Conservation (phyloP, 2,113 vertebrate genomes). For the Corythaeola cristata region DNA sequence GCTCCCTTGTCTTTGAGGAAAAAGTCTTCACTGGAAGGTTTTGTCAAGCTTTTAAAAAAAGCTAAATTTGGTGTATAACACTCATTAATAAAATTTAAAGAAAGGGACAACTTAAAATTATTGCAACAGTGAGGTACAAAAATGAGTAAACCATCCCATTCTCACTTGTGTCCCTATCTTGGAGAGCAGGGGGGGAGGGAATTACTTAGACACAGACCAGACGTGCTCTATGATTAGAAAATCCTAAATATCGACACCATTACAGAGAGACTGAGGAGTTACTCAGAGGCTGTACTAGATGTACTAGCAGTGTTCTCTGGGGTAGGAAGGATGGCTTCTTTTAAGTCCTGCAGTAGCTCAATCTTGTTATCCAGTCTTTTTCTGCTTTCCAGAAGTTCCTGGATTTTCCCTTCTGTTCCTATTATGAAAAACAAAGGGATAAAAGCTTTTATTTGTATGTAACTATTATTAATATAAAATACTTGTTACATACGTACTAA, state of each 20-base stretch:
- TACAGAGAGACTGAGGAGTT: not conserved
- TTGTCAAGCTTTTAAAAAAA: not conserved
- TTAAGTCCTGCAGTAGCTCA: slow-evolving; percentile 60
- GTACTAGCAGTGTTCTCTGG: slow-evolving; percentile 1
- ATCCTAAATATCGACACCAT: not conserved
- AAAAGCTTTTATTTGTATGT: not conserved
- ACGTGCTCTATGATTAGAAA: not conserved
- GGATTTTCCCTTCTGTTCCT: slow-evolving; percentile 68
- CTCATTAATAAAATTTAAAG: not conserved
- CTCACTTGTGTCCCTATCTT: not conserved
- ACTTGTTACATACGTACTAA: not conserved
- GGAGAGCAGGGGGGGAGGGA: too few relatives aligned
- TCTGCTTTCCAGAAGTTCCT: slow-evolving; percentile 50
- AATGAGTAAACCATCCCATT: not conserved
- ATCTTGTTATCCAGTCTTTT: slow-evolving; percentile 62
- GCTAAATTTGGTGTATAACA: not conserved
- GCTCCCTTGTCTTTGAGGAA: not conserved
- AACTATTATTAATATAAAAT: not conserved
- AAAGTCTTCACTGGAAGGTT: not conserved
- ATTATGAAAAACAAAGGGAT: not conserved
- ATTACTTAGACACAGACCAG: not conserved
- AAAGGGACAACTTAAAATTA: not conserved
- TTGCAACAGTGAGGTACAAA: slow-evolving; percentile 13
- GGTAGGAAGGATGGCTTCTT: not conserved
- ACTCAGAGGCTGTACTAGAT: slow-evolving; percentile 19